A percentile compares a stretch with the other conserved stretches of the same genome.
Evolutionary conservation across 1,140 invertebrate genomes (phyloP).

Genomic region (Nixonia krombeini): DNA sequence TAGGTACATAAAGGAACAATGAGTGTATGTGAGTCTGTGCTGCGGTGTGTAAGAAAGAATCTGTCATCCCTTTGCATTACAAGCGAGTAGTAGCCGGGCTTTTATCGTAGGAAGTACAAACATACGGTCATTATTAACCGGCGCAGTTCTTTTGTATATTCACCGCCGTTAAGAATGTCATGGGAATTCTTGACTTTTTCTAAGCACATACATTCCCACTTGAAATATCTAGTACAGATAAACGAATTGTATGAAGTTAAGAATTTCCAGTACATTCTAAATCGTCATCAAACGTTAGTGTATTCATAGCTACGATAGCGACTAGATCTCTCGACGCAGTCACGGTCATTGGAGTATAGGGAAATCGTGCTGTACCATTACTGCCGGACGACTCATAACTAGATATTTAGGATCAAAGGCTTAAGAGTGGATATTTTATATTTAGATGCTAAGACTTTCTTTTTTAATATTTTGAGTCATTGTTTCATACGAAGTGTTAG

Average conservation of each 20-base stretch:
- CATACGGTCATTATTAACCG: slow-evolving; percentile 5
- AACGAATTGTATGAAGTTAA: no score
- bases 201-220: neutral
- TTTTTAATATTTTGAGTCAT: no score
- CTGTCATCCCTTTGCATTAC: neutral
- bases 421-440: no score
- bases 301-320: no score
- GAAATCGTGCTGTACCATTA: no score
- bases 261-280: neutral
- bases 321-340: no score
- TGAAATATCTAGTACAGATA: no score
- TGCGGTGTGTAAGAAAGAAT: slow-evolving; percentile 2
- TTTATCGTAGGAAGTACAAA: slow-evolving; percentile 19
- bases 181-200: neutral
- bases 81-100: slow-evolving; percentile 14
- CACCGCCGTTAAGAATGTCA: neutral
- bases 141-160: slow-evolving; percentile 9
- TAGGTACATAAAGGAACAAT: neutral
- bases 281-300: neutral
- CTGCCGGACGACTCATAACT: no score
- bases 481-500: no score
- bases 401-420: no score
- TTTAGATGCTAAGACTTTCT: no score
- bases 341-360: no score
- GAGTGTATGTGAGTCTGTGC: neutral